These are phyloP conservation scores for Lindbergichthys nudifrons DNA, from an alignment of 2,797 vertebrate genomes.

Conservation along the genomic window DNA sequence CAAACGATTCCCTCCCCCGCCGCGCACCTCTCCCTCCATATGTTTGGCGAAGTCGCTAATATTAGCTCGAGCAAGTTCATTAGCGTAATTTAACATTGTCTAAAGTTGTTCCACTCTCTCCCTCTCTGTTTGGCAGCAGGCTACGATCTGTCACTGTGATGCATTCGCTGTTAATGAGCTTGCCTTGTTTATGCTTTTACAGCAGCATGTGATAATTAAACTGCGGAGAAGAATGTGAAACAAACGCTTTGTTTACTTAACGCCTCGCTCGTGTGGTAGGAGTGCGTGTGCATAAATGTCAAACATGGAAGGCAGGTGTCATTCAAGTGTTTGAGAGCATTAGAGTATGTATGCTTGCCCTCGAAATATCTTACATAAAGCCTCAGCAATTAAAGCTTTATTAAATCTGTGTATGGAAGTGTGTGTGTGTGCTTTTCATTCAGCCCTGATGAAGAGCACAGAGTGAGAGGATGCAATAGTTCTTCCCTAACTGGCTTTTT, in stretches of 20 bases:
- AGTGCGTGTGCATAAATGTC: constrained; percentile 28
- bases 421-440: constrained; percentile 42
- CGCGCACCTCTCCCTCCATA: constrained; percentile 1
- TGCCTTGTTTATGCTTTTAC: constrained; percentile 81
- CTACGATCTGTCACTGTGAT: constrained; percentile 67
- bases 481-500: constrained; percentile 66
- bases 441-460: constrained; percentile 59
- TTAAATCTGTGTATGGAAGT: constrained; percentile 17
- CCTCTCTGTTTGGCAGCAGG: constrained; percentile 65
- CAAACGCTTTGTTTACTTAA: constrained; percentile 68
- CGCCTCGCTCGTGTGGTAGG: constrained; percentile 36
- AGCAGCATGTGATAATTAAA: constrained; percentile 81
- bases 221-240: constrained; percentile 75
- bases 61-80: constrained; percentile 72
- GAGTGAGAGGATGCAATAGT: constrained; percentile 59
- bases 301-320: constrained; percentile 46
- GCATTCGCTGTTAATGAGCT: constrained; percentile 79
- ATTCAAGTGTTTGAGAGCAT: constrained; percentile 28
- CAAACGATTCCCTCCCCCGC: constrained; percentile 30
- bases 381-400: constrained; percentile 39
- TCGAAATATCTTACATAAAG: constrained; percentile 16
- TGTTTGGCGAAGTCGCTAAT: constrained; percentile 65
- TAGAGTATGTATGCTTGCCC: not conserved
- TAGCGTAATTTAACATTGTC: constrained; percentile 74
- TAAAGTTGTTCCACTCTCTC: constrained; percentile 65